Conservation (phyloP, 1,140 invertebrate genomes). For the Zophobas morio region DNA sequence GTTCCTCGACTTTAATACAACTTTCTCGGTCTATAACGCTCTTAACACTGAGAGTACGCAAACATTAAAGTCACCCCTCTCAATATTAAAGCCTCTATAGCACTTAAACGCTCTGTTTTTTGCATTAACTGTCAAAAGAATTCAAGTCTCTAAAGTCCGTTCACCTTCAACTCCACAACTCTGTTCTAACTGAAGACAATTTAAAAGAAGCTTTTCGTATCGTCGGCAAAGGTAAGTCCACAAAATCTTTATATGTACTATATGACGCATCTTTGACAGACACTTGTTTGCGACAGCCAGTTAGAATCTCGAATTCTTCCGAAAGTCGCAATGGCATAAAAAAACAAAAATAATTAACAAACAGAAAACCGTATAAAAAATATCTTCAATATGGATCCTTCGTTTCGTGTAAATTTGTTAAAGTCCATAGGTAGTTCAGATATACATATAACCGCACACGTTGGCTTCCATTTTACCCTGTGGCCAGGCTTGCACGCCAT, state of each 20-base stretch:
- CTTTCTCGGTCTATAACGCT: conserved; percentile 15
- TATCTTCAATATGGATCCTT: conserved; percentile 21
- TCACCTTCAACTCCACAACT: too few species aligned
- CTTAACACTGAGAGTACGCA: conserved; percentile 8
- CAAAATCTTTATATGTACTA: too few species aligned
- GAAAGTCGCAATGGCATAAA: conserved; percentile 15
- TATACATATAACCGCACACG: conserved; percentile 36
- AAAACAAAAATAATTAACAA: conserved; percentile 30
- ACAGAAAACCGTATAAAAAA: conserved; percentile 49
- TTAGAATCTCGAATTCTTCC: background rate
- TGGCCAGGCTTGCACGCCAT: conserved; percentile 37
- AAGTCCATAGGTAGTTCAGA: conserved; percentile 35
- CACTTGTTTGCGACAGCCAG: too few species aligned
- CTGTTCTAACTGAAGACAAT: too few species aligned
- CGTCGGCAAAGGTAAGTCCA: too few species aligned
- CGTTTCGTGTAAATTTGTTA: conserved; percentile 46
- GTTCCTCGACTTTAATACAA: conserved; percentile 34
- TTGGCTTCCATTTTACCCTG: conserved; percentile 49
- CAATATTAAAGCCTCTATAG: conserved; percentile 31
- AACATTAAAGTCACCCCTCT: conserved; percentile 13
- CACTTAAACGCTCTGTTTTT: conserved; percentile 28
- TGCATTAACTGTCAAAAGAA: background rate
- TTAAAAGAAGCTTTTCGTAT: too few species aligned
- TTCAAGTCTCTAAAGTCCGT: background rate
- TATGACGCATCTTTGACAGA: too few species aligned